Base-by-base conservation (phyloP, 2,113 vertebrate species). In the Notarius quadriscutis region DNA sequence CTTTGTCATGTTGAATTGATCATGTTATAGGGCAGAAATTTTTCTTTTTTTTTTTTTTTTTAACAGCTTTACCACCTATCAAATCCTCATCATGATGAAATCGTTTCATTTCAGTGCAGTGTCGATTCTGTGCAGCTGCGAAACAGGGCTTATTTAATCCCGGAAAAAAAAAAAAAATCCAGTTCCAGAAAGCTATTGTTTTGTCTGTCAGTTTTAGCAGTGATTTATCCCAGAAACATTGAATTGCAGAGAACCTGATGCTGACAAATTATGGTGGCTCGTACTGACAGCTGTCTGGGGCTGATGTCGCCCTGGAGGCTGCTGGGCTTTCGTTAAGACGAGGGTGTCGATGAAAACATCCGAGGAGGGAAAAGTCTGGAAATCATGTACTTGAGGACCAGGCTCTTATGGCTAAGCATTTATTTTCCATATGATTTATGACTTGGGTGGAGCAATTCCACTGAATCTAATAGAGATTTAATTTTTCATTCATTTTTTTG, bases 151-250 rank as follows among this genome's bases (percentile, higher is more conserved):
- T 48, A 88, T 10, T 22, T 53, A 86, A 84, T 87, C 75, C 75
- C 41, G 11, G 7, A 7, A 53, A n/a, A 53, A 20, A 12, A 53
- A 53, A 27, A 78, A 55, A 18, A 41, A 17, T 2, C 27, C 67
- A 75, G 50, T 72, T 51, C 20, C 80, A 34, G 75, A 88, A 90
- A 89, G 87, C 86, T 85, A 58, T 83, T 84, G 69, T 89, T 84
- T 88, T 79, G 87, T 30, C 34, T 91, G 90, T 83, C 78, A 41
- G 85, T 65, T 88, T 92, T 87, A 89, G 34, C 58, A 84, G 84
- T 92, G 90, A 92, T 93, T 93, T 93, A 93, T 93, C 91, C 91
- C 91, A 78, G 82, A 88, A 90, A 86, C 84, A 87, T 25, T 87
- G 91, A 91, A 91, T 89, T 91, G 91, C 91, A 84, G 84, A 87